Evolutionary conservation across 2,888 invertebrate genomes (phyloP).

Genomic region (Netelia virgata): DNA sequence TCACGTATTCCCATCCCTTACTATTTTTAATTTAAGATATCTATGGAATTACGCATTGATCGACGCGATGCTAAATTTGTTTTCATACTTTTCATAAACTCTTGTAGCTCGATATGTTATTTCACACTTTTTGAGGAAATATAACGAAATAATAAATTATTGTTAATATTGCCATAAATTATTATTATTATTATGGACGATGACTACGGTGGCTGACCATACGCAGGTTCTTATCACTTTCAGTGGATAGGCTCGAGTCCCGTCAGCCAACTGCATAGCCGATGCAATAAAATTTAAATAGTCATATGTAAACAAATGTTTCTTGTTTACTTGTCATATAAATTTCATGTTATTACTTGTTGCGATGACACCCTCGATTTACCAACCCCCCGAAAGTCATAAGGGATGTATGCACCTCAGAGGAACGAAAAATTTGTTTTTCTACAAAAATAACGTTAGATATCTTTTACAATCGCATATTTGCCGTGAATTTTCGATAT

Average conservation of each 20-base stretch:
- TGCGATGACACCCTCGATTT: too few species aligned
- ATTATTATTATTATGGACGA: background rate
- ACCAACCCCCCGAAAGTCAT: too few species aligned
- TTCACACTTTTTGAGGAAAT: background rate
- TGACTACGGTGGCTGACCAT: conserved; percentile 36
- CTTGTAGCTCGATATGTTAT: background rate
- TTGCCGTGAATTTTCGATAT: too few species aligned
- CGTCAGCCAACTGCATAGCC: conserved; percentile 46
- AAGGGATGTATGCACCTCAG: too few species aligned
- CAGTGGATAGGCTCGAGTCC: conserved; percentile 52
- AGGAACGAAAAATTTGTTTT: too few species aligned
- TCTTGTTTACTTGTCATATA: too few species aligned
- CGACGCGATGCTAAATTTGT: background rate
- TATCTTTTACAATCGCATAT: too few species aligned
- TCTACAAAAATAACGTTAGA: too few species aligned
- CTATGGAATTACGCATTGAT: background rate
- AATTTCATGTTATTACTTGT: too few species aligned
- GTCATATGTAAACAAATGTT: too few species aligned
- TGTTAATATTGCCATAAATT: background rate
- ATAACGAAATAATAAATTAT: background rate
- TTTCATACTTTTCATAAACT: conserved; percentile 3
- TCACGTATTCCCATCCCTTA: background rate
- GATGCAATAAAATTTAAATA: conserved; percentile 22
- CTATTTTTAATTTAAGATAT: background rate
- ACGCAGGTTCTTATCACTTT: conserved; percentile 59